Evolutionary conservation across 23 tunicate species (phyloP), one percentile per base, ranked within the genome.

Genomic region (Clavelina lepadiformis): DNA sequence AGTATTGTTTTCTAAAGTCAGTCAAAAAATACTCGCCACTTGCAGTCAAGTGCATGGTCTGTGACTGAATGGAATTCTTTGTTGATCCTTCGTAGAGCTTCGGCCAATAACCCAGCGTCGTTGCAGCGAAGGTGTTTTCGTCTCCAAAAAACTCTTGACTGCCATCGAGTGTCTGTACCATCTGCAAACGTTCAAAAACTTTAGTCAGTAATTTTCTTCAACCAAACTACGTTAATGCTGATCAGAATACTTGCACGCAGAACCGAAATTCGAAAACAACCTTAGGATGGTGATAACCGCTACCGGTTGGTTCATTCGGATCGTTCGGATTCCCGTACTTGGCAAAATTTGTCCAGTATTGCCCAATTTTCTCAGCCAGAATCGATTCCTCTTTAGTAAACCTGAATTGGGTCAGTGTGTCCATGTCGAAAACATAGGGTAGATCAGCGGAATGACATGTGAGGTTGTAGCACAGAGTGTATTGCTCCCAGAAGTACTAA

Each of bases 401-500:
- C 18, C 72, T 50, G 24, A 63, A 62, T 6, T 76, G 71, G 3
- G 82, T 84, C 5, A 84, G 46, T 24, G 44, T 63, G 55, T 76
- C 82, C 55, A 76, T 34, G 32, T 84, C 83, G 69, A 84, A 84
- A 29, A 84, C 23, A 46, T 84, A 84, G 3, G 93, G 93, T 18
- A 84, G 73, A 33, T 84, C 93, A 13, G 77, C 93, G 0, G 93
- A 70, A 58, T 84, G 93, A 36, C 93, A 84, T 1, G 50, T 47
- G 46, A 84, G 60, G 30, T 70, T 51, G 28, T 69, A 76, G 47
- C 93, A 84, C 21, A 31, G 31, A 5, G 63, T 63, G 38, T 69
- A 76, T 38, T 84, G 45, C 54, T 84, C 83, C 93, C 93, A 84
- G 64, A n/a, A n/a, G n/a, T n/a, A n/a, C n/a, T n/a, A n/a, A n/a